Percentiles rank a stretch among this genome's conserved stretches.
Evolutionary conservation across 1,140 invertebrate species (phyloP).

Genomic region (Eupristina koningsbergeri): DNA sequence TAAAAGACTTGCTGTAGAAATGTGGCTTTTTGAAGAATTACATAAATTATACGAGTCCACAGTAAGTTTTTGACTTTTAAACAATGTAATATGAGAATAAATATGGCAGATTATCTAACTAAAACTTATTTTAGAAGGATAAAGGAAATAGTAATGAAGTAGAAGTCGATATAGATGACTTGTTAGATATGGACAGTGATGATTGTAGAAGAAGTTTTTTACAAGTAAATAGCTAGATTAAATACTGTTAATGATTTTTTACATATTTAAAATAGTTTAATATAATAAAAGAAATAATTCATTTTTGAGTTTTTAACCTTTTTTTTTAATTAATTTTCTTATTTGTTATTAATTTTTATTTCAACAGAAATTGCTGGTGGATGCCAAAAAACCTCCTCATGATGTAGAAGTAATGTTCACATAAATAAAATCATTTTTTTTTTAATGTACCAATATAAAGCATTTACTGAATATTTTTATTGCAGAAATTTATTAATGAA

Average conservation of each 20-base stretch:
- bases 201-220: constrained; percentile 87
- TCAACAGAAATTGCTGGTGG: constrained; percentile 81
- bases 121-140: constrained; percentile 71
- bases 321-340: not conserved
- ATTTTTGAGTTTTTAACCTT: not conserved
- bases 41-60: constrained; percentile 89
- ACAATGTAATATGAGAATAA: not conserved
- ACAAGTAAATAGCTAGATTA: constrained; percentile 75
- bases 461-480: constrained; percentile 53
- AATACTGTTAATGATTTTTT: no score
- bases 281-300: no score
- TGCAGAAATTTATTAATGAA: constrained; percentile 92
- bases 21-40: constrained; percentile 97
- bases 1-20: constrained; percentile 94
- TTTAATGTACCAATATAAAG: constrained; percentile 40
- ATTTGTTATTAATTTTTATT: not conserved
- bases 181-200: constrained; percentile 92
- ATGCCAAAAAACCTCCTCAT: constrained; percentile 87
- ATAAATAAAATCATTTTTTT: no score
- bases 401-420: constrained; percentile 84
- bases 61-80: constrained; percentile 74
- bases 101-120: not conserved
- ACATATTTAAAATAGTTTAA: no score
- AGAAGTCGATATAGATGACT: constrained; percentile 94
- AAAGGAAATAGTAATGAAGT: constrained; percentile 81